Base-by-base conservation (phyloP, 2,113 vertebrate species). In the Beaufortia kweichowensis region DNA sequence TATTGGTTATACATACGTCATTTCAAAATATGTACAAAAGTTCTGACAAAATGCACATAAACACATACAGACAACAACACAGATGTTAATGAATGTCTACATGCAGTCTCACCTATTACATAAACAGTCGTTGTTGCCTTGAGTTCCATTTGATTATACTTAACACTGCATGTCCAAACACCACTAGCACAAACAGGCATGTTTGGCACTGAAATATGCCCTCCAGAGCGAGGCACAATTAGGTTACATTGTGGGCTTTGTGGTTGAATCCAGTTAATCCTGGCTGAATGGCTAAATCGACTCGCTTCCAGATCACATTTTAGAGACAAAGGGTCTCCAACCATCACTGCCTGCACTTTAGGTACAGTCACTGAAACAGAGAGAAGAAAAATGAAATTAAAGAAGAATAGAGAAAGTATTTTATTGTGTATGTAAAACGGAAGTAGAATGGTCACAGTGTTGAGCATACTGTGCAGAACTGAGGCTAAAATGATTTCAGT, bases 91-190 rank as follows among this genome's bases (percentile, higher is more conserved):
- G 4, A 17, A 21, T 21, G 15, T 8, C 5, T 9, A 8, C 19
- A n/a, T 9, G 48, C 48, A 28, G 10, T 29, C 90, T 88, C 48
- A 92, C 92, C 90, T 12, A 89, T 35, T 56, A 93, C 82, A 0
- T 0, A 61, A 14, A 91, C 61, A 19, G 1, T 9, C 8, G 85
- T 12, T 1, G 0, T 26, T 4, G 70, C 78, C 0, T 1, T 0
- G 1, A 39, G 10, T 48, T 61, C 0, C 1, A 10, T 57, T 0
- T 0, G 0, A 5, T 19, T 0, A 15, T 11, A 5, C 0, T 2
- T 2, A 2, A 89, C 56, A 11, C 82, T 33, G 72, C 90, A 92
- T 1, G 26, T 78, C 91, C 90, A 92, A 1, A 1, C 0, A 21
- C 92, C 92, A 5, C 39, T 33, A 66, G 89, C n/a, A 31, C 28